Base-by-base conservation (phyloP, 2,113 vertebrate species). In the Cololabis saira region DNA sequence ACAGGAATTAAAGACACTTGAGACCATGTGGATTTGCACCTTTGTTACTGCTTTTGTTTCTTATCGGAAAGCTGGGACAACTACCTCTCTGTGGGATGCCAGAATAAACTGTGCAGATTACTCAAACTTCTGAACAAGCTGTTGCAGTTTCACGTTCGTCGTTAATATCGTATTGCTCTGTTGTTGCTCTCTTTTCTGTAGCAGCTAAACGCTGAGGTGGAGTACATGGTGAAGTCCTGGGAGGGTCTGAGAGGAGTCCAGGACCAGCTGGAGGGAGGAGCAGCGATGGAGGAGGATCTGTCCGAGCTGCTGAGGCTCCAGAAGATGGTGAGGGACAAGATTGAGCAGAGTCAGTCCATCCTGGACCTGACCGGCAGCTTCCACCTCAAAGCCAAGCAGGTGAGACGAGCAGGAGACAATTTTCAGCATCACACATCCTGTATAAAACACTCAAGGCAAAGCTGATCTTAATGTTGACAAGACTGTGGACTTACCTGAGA, bases 181-280 rank as follows among this genome's bases (percentile, higher is more conserved):
- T 12, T 53, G 13, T 24, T 12, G 0, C 24, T 52, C 1, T 58
- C 3, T n/a, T 45, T 27, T 61, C 27, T 59, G 0, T 70, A 98
- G 97, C 91, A 93, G 90, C 82, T 96, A 54, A 93, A 91, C 40
- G 87, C 92, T 61, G 95, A 98, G 58, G 91, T 95, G 61, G 94
- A 94, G 47, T 86, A 92, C 33, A 49, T 93, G 58, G 56, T 91
- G 70, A 95, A 90, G 84, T 90, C 91, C 40, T 91, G 94, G 49
- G 93, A 95, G 74, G 72, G 88, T 27, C 64, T 95, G 67, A 77
- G 70, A 41, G 17, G 5, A 7, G 51, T 49, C 62, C 76, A 67
- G 48, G 14, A 59, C 3, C 87, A 87, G 62, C 91, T 94, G 67
- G 92, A 92, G 78, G 93, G 95, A 74, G 13, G 87, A 90, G 67